Conservation (phyloP, 2,113 vertebrate species). For the Ursus arctos region DNA sequence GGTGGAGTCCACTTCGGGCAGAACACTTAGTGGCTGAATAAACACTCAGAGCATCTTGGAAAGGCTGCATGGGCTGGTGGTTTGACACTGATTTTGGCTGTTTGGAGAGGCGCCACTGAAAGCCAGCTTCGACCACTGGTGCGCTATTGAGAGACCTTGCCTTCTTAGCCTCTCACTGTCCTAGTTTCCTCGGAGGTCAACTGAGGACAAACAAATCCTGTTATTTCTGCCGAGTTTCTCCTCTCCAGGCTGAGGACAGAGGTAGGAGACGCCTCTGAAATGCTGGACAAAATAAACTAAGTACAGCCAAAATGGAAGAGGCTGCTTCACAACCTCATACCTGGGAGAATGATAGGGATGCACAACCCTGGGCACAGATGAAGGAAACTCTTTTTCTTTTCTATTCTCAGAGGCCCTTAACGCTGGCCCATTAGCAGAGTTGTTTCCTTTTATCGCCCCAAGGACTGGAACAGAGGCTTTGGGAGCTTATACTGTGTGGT, state of each 20-base stretch:
- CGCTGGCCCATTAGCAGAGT: background rate
- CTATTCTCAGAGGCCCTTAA: background rate
- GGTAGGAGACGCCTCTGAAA: slow-evolving; percentile 23
- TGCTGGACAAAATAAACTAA: slow-evolving; percentile 60
- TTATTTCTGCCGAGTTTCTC: slow-evolving; percentile 69
- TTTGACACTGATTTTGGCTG: slow-evolving; percentile 75
- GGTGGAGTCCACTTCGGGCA: slow-evolving; percentile 72
- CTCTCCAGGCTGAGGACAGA: slow-evolving; percentile 39
- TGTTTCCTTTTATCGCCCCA: background rate
- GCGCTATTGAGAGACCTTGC: slow-evolving; percentile 52
- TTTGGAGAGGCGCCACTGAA: slow-evolving; percentile 67
- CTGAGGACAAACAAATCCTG: slow-evolving; percentile 70
- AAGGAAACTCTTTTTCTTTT: slow-evolving; percentile 3
- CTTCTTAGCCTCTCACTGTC: slow-evolving; percentile 70
- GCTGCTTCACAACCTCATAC: background rate
- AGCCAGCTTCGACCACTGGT: slow-evolving; percentile 68
- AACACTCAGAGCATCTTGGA: slow-evolving; percentile 75
- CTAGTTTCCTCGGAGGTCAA: slow-evolving; percentile 76
- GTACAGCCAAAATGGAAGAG: slow-evolving; percentile 13
- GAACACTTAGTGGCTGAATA: slow-evolving; percentile 76
- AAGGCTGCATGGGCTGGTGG: slow-evolving; percentile 69
- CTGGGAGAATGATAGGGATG: background rate
- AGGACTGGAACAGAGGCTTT: background rate
- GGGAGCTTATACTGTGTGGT: background rate
- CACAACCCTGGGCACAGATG: background rate